Base-by-base conservation (phyloP, 2,888 invertebrate genomes). In the Oscheius onirici region DNA sequence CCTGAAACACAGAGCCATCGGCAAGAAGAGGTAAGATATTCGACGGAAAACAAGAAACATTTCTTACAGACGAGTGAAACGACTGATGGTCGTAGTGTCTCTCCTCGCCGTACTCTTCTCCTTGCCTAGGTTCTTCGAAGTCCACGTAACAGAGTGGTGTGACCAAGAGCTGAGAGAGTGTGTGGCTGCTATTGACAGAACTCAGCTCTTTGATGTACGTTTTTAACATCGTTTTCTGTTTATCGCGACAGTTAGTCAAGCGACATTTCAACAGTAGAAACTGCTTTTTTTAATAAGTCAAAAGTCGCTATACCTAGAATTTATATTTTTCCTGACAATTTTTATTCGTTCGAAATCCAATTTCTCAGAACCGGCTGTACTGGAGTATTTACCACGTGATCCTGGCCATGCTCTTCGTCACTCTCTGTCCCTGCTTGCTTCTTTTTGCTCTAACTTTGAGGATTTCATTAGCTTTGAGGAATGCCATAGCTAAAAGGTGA, bases 311-410 rank as follows among this genome's bases (percentile, higher is more conserved):
- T n/a, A 55, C 3, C 22, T 3, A 3, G 34, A 34, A 20, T 57
- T 24, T 40, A 24, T 57, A 28, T 22, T 26, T 44, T 46, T 61
- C 44, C 13, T 15, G 43, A 63, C n/a, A 46, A 49, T 40, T 11
- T 40, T 63, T 17, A 17, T 52, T 52, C 11, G 2, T 17, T 3
- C n/a, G 52, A 20, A 58, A 40, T 8, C 22, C 67, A 61, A 43
- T 41, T 55, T 74, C 84, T 63, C 71, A 86, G 83, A 82, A 86
- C 60, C 72, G 74, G 11, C 43, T 81, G 10, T 86, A 86, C 69
- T 86, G 86, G 84, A 80, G 80, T 10, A 71, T 85, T 22, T 86
- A 86, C 72, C 85, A 86, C 63, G 84, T 86, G 20, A 68, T 86
- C 0, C 71, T 84, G 49, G 83, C 80, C 22, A 81, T 81, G 75